These are phyloP conservation scores for Chlamydotis undulata DNA, from an alignment of 2,113 vertebrate species.

Conservation along the genomic window DNA sequence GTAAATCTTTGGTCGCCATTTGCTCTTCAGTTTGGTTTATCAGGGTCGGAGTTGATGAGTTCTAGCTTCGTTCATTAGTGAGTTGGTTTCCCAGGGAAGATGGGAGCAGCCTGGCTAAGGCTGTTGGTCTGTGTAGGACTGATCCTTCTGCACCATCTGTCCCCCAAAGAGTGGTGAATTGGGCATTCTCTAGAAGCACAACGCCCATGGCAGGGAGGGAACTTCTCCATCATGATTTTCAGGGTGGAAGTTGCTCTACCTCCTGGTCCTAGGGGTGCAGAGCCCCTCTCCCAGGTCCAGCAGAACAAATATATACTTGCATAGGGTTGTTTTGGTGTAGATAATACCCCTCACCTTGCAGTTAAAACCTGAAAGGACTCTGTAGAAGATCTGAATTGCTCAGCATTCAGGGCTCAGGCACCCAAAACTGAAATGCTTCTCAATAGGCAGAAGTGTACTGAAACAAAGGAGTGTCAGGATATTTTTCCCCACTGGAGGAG, in stretches of 20 bases:
- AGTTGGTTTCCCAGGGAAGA: neutral
- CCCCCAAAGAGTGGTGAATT: accelerated
- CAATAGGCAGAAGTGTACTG: neutral
- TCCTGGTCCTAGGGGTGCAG: too few relatives aligned
- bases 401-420: accelerated
- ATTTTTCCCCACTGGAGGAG: neutral
- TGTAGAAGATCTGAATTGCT: neutral
- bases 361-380: neutral
- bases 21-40: neutral
- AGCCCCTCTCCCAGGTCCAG: neutral
- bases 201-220: neutral
- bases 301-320: neutral
- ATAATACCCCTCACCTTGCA: neutral
- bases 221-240: neutral
- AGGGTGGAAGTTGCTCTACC: neutral
- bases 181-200: neutral
- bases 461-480: neutral
- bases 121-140: neutral
- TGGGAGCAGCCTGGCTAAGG: neutral
- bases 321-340: neutral
- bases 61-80: neutral
- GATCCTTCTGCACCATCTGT: neutral
- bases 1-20: neutral
- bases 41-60: neutral
- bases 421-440: neutral